These are phyloP conservation scores for Platygyra sinensis DNA, from an alignment of 64 coral and sea anemone species.

Conservation along the genomic window DNA sequence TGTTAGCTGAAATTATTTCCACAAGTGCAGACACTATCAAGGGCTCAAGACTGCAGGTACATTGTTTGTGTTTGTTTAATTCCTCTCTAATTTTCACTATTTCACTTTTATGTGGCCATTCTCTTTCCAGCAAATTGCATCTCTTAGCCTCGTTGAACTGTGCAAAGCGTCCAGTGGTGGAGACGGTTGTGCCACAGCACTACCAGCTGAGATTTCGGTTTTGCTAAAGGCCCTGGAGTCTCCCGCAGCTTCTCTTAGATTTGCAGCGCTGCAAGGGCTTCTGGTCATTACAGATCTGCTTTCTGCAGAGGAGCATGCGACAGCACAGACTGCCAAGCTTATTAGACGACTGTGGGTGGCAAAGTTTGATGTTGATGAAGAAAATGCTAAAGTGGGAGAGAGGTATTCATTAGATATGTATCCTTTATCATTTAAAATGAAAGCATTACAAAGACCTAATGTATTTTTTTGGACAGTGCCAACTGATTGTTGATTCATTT, in stretches of 20 bases:
- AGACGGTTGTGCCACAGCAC: slow-evolving; percentile 71
- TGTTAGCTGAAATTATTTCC: slow-evolving; percentile 76
- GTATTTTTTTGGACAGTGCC: background rate
- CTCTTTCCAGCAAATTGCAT: slow-evolving; percentile 84
- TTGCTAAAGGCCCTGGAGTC: slow-evolving; percentile 81
- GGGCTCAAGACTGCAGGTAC: slow-evolving; percentile 79
- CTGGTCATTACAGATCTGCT: slow-evolving; percentile 53
- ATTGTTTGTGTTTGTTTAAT: background rate
- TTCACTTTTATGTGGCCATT: background rate
- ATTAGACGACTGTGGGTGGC: slow-evolving; percentile 86
- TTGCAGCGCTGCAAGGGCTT: slow-evolving; percentile 78
- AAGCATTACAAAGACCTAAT: background rate
- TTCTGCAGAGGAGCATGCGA: slow-evolving; percentile 59
- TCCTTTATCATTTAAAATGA: background rate
- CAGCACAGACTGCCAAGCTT: slow-evolving; percentile 47
- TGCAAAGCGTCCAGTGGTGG: slow-evolving; percentile 82
- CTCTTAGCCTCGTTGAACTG: slow-evolving; percentile 75
- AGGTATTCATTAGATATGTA: slow-evolving; percentile 48
- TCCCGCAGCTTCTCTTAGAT: slow-evolving; percentile 65
- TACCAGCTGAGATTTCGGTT: slow-evolving; percentile 71
- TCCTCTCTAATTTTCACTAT: background rate
- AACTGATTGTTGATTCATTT: background rate
- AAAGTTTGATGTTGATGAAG: slow-evolving; percentile 88
- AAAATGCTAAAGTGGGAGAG: slow-evolving; percentile 78
- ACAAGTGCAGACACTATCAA: slow-evolving; percentile 82